Evolutionary conservation across 1,140 invertebrate genomes (phyloP).

Genomic region (Dendroctonus ponderosae): DNA sequence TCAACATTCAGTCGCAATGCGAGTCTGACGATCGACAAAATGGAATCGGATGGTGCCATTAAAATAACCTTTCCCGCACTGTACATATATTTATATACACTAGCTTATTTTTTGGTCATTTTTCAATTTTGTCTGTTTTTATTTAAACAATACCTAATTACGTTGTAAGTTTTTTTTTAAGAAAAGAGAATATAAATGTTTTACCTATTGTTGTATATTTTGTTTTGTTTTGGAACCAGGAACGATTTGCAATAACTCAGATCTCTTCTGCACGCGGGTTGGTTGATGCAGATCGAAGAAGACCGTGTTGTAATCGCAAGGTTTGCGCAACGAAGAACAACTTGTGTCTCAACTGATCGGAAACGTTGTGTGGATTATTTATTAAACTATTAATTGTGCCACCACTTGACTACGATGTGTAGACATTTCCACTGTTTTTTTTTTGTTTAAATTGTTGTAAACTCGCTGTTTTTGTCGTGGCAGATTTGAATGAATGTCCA

Average conservation of each 20-base stretch:
- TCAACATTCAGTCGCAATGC: neutral
- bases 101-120: slow-evolving; percentile 42
- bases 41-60: slow-evolving; percentile 49
- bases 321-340: too few species aligned
- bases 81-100: slow-evolving; percentile 43
- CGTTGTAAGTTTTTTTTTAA: slow-evolving; percentile 15
- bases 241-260: slow-evolving; percentile 42
- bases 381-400: too few species aligned
- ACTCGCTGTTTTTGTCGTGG: neutral
- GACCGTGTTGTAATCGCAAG: too few species aligned
- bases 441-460: too few species aligned
- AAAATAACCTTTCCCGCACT: slow-evolving; percentile 32
- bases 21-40: slow-evolving; percentile 6
- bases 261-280: neutral
- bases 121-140: slow-evolving; percentile 43
- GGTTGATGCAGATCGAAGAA: too few species aligned
- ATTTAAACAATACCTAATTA: slow-evolving; percentile 7
- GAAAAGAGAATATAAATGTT: slow-evolving; percentile 28
- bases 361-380: too few species aligned
- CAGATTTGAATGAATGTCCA: slow-evolving; percentile 43
- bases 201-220: slow-evolving; percentile 35
- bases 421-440: too few species aligned
- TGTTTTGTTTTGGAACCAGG: slow-evolving; percentile 23
- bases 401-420: too few species aligned
- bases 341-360: too few species aligned